Evolutionary conservation across 2,888 invertebrate genomes (phyloP).

Genomic region (Harpalus rufipes): DNA sequence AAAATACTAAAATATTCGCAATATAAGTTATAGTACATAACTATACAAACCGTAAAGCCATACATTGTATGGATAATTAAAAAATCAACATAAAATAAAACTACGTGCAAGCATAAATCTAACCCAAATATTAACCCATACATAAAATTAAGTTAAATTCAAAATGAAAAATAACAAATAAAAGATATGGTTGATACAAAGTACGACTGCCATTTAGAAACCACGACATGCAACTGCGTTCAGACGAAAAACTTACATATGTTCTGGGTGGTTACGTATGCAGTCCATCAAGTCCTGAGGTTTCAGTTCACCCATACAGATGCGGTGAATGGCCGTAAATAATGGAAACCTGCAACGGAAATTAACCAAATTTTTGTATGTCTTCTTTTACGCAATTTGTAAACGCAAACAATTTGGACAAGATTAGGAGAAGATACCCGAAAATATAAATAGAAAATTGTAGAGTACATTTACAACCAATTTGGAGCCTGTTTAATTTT

Average conservation of each 20-base stretch:
- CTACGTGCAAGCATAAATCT: constrained; percentile 9
- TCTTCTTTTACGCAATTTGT: not conserved
- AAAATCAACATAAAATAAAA: constrained; percentile 42
- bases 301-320: constrained; percentile 90
- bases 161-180: not conserved
- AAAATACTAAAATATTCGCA: constrained; percentile 1
- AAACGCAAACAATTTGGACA: not conserved
- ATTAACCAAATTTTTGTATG: constrained; percentile 10
- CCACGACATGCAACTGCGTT: constrained; percentile 16
- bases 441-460: not conserved
- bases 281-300: constrained; percentile 92
- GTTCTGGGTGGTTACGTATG: constrained; percentile 96
- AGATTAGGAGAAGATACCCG: not conserved
- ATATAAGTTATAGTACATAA: not conserved
- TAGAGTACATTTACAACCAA: too few relatives aligned
- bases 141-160: not conserved
- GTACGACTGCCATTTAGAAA: constrained; percentile 36
- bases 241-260: constrained; percentile 87
- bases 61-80: constrained; percentile 34
- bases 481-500: too few relatives aligned
- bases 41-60: constrained; percentile 12
- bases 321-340: constrained; percentile 96
- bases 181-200: not conserved
- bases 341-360: constrained; percentile 89
- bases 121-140: not conserved